These are phyloP conservation scores for Eilema depressum DNA, from an alignment of 2,888 invertebrate species.

Conservation along the genomic window DNA sequence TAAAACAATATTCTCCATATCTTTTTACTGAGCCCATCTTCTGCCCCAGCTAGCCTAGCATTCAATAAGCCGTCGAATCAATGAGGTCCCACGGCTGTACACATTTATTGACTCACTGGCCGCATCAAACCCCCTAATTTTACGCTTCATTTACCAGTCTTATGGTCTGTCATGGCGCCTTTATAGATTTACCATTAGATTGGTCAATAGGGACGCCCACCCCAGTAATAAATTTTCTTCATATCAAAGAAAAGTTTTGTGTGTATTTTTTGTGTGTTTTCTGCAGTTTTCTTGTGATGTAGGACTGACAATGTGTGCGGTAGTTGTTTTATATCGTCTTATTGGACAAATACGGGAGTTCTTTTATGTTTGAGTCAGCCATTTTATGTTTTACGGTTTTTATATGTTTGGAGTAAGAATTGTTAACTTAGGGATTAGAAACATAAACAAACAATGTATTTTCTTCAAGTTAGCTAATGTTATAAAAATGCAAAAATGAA, in stretches of 20 bases:
- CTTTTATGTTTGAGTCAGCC: not conserved
- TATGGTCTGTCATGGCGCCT: slow-evolving; percentile 78
- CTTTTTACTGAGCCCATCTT: slow-evolving; percentile 28
- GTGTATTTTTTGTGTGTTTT: slow-evolving; percentile 32
- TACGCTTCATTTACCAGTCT: slow-evolving; percentile 83
- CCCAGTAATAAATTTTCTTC: slow-evolving; percentile 66
- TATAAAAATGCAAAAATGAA: too few species aligned
- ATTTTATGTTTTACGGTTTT: not conserved
- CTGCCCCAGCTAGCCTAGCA: slow-evolving; percentile 39
- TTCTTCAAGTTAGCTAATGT: too few species aligned
- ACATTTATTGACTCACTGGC: slow-evolving; percentile 65
- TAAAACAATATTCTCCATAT: slow-evolving; percentile 20
- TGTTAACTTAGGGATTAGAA: not conserved
- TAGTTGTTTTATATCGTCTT: not conserved
- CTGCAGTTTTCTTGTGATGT: slow-evolving; percentile 28
- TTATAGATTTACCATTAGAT: slow-evolving; percentile 81
- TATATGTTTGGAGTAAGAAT: not conserved
- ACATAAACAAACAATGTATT: not conserved
- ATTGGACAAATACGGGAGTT: not conserved
- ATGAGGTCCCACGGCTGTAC: slow-evolving; percentile 53
- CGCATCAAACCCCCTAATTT: slow-evolving; percentile 81
- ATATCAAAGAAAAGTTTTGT: slow-evolving; percentile 58
- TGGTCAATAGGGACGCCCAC: slow-evolving; percentile 63
- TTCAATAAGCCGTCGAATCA: slow-evolving; percentile 53
- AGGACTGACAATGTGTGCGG: slow-evolving; percentile 6